Conservation (phyloP, 2,888 invertebrate species). For the Pardosa pseudoannulata region DNA sequence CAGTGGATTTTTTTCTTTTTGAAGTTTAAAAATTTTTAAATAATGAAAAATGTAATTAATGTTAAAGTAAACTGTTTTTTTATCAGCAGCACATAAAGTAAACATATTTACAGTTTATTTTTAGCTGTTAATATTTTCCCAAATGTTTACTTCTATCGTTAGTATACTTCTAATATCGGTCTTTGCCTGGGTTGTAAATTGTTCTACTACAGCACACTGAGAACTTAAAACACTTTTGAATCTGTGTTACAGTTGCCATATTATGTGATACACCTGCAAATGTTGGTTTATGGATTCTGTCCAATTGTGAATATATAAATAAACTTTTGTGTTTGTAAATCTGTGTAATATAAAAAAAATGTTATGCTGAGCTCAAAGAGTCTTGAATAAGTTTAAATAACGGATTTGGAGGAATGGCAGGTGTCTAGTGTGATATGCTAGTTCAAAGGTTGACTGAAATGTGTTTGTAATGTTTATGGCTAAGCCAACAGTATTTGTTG, state of each 20-base stretch:
- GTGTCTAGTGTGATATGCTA: slow-evolving; percentile 67
- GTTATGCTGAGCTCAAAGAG: slow-evolving; percentile 57
- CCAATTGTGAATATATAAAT: slow-evolving; percentile 63
- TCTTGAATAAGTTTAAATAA: slow-evolving; percentile 22
- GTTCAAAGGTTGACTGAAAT: slow-evolving; percentile 54
- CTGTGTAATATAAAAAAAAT: slow-evolving; percentile 51
- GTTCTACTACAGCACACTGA: neutral
- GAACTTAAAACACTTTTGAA: slow-evolving; percentile 69
- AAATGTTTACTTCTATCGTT: no score
- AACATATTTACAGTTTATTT: no score
- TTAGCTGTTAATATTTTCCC: no score
- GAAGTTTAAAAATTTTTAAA: no score
- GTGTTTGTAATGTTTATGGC: slow-evolving; percentile 51
- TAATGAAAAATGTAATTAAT: no score
- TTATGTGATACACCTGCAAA: slow-evolving; percentile 69
- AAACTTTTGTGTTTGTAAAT: slow-evolving; percentile 48
- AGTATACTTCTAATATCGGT: no score
- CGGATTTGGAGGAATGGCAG: slow-evolving; percentile 41
- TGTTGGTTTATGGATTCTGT: slow-evolving; percentile 63
- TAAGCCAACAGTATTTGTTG: slow-evolving; percentile 65
- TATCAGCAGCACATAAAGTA: no score
- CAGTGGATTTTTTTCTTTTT: no score
- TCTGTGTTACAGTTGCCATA: slow-evolving; percentile 69
- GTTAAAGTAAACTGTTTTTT: no score
- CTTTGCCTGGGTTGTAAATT: no score